Evolutionary conservation across 2,797 vertebrate species (phyloP).

Genomic region (Enoplosus armatus): DNA sequence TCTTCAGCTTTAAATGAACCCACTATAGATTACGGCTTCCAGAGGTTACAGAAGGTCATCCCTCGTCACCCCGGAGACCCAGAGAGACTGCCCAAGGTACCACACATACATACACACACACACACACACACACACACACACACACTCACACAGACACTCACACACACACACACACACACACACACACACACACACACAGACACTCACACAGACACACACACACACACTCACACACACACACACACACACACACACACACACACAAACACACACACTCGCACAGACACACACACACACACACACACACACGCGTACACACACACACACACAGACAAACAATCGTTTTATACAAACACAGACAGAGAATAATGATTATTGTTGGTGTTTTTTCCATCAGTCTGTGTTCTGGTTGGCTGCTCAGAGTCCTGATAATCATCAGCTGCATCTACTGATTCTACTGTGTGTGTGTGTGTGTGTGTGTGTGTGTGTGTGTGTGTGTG

Average conservation of each 20-base stretch:
- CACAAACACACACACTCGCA: slow-evolving; percentile 25
- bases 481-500: slow-evolving; percentile 3
- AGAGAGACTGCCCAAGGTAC: slow-evolving; percentile 97
- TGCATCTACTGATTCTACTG: slow-evolving; percentile 64
- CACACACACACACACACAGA: slow-evolving; percentile 36
- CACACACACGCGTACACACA: slow-evolving; percentile 36
- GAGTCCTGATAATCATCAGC: slow-evolving; percentile 69
- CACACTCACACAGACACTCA: slow-evolving; percentile 38
- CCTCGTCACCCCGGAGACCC: slow-evolving; percentile 98
- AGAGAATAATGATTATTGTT: slow-evolving; percentile 42
- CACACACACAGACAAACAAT: slow-evolving; percentile 35
- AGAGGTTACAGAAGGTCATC: slow-evolving; percentile 99
- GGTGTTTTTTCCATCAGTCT: slow-evolving; percentile 71
- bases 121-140: too few relatives aligned
- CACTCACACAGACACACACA: slow-evolving; percentile 33
- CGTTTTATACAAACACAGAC: slow-evolving; percentile 54
- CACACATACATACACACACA: slow-evolving; percentile 43
- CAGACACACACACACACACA: slow-evolving; percentile 35
- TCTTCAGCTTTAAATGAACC: slow-evolving; percentile 94
- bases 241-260: slow-evolving; percentile 37
- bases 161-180: slow-evolving; percentile 37
- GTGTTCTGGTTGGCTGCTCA: slow-evolving; percentile 87
- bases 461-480: slow-evolving; percentile 14
- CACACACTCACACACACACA: slow-evolving; percentile 35
- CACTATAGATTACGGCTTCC: slow-evolving; percentile 98